These are phyloP conservation scores for Climacteris rufus DNA, from an alignment of 2,113 vertebrate species.

Conservation along the genomic window DNA sequence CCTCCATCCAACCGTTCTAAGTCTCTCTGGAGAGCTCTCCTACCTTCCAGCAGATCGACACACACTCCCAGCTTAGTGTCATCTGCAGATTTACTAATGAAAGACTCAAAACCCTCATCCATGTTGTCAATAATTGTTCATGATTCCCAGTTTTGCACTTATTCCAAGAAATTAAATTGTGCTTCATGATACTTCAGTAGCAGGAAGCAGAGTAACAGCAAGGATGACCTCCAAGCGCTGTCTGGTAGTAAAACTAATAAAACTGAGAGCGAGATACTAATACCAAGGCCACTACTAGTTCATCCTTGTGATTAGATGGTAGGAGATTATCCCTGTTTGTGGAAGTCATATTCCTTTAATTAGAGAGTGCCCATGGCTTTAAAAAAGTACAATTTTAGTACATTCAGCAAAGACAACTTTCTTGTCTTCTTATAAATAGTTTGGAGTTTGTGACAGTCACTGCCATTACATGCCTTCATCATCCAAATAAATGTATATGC, in stretches of 20 bases:
- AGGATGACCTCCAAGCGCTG: not conserved
- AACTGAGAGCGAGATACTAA: not conserved
- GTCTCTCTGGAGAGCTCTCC: too few species aligned
- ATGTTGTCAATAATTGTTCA: not conserved
- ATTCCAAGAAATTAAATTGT: not conserved
- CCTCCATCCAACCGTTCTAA: too few species aligned
- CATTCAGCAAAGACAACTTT: not conserved
- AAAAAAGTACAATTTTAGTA: not conserved
- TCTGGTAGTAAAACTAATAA: not conserved
- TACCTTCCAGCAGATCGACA: too few species aligned
- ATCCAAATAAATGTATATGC: not conserved
- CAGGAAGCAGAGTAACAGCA: not conserved
- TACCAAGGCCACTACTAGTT: not conserved
- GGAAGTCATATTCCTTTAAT: not conserved
- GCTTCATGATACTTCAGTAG: not conserved
- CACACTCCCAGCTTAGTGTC: too few species aligned
- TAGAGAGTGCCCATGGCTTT: not conserved
- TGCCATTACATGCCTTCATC: not conserved
- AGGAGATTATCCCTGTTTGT: not conserved
- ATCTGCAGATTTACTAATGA: too few species aligned
- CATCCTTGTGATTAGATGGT: not conserved
- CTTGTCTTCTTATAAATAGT: not conserved
- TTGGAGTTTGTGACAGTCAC: not conserved
- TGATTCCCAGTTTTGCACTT: not conserved
- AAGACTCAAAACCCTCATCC: too few species aligned